Percentiles rank a stretch among this genome's conserved stretches.
phyloP scores from a whole-genome alignment of 1,140 invertebrate genomes.

The Drosophila nikananu region DNA sequence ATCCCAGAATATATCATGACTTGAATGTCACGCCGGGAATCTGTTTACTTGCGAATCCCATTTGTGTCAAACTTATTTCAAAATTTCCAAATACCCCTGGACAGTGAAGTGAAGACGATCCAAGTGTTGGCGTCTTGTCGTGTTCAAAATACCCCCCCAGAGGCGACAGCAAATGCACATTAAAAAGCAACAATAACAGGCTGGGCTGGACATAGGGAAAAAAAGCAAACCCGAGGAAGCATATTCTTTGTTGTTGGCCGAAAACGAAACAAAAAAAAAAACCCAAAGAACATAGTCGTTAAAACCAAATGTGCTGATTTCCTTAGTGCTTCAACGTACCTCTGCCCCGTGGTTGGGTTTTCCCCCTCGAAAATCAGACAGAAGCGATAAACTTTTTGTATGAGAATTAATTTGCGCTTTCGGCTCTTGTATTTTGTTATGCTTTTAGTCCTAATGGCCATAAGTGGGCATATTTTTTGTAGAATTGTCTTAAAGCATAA shows the following conservation, averaged over 20 bases:
- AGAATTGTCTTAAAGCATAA: too few relatives aligned
- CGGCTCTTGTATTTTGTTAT: slow-evolving; percentile 61
- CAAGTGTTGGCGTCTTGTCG: slow-evolving; percentile 42
- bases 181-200: slow-evolving; percentile 72
- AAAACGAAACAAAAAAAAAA: slow-evolving; percentile 30
- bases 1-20: slow-evolving; percentile 12
- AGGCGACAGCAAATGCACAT: slow-evolving; percentile 69
- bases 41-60: slow-evolving; percentile 9
- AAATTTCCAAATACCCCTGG: slow-evolving; percentile 7
- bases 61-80: background rate
- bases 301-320: slow-evolving; percentile 83
- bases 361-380: slow-evolving; percentile 8
- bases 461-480: slow-evolving; percentile 76
- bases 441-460: slow-evolving; percentile 77
- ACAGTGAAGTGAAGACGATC: slow-evolving; percentile 7
- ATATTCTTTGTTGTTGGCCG: slow-evolving; percentile 59
- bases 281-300: slow-evolving; percentile 69
- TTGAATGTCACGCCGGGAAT: slow-evolving; percentile 6
- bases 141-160: slow-evolving; percentile 38
- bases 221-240: slow-evolving; percentile 26
- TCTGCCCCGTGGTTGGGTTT: slow-evolving; percentile 29
- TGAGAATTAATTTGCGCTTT: slow-evolving; percentile 81
- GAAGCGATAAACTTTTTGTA: slow-evolving; percentile 72
- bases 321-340: slow-evolving; percentile 57
- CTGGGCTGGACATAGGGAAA: slow-evolving; percentile 17